Evolutionary conservation across 2,797 vertebrate genomes (phyloP), one percentile per base, ranked within the genome.

Genomic region (Antrozous pallidus): DNA sequence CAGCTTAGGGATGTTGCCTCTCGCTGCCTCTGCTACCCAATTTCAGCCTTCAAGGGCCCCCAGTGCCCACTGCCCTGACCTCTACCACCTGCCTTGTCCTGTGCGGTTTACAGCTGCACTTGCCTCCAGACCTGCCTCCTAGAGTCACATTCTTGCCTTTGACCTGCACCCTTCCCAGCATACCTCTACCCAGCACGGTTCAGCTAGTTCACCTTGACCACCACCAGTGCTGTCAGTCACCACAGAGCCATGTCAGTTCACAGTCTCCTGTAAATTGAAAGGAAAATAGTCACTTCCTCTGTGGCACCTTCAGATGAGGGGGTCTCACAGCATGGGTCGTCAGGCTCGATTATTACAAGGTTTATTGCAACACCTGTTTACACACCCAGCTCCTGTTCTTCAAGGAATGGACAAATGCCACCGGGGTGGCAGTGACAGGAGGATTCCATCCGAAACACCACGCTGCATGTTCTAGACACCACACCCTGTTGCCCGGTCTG

Each of bases 301-400:
- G 1, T 20, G 24, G 75, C 79, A 56, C 83, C 80, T 95, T 94
- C 91, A 51, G 33, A 51, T 31, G 58, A 61, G 24, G 18, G 5
- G 5, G 31, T n/a, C 51, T 2, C 58, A 28, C 78, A 61, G 93
- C 56, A 42, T 0, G 40, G 38, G 14, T 93, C 87, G 91, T 70
- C 17, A 22, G 47, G 47, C 28, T 54, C 67, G 42, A 47, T 84
- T 78, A 51, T 73, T 74, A 14, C 22, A 22, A 47, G 49, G 87
- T 88, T 95, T 94, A 92, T 67, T 88, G 81, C 18, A 90, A 82
- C 84, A 95, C 80, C 96, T 97, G 94, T 87, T 78, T 78, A 67
- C 24, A 81, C 8, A 58, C n/a, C 2, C 73, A 51, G 18, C 20
- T 73, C 54, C 54, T 81, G 5, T 45, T 94, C 75, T 84, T 81